phyloP scores from a whole-genome alignment of 1,140 invertebrate species.

The Oncopodura yosiiana region DNA sequence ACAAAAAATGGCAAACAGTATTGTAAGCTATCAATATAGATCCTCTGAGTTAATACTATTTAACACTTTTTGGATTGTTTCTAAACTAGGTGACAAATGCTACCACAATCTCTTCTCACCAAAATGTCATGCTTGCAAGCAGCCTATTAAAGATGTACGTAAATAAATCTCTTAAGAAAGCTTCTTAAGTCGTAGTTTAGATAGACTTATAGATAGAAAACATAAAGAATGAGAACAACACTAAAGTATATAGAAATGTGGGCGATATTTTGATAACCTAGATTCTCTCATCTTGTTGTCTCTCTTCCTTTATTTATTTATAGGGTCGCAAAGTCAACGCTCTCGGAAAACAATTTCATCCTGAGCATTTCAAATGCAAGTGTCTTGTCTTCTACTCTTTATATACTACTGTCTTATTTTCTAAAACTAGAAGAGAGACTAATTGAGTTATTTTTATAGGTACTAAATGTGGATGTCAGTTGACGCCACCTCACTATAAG shows the following conservation, averaged over 20 bases:
- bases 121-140: constrained; percentile 28
- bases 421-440: neutral
- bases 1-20: constrained; percentile 52
- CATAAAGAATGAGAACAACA: neutral
- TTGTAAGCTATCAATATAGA: constrained; percentile 43
- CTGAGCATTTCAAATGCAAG: constrained; percentile 54
- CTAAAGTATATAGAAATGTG: neutral
- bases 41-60: no score
- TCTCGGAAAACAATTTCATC: constrained; percentile 47
- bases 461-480: constrained; percentile 8
- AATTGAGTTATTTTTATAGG: neutral
- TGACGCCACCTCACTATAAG: constrained; percentile 23
- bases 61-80: no score
- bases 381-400: constrained; percentile 36
- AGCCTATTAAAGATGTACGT: constrained; percentile 46
- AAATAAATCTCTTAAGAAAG: no score
- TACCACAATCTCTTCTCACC: constrained; percentile 25
- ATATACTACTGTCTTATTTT: no score
- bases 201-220: neutral
- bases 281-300: neutral
- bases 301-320: no score
- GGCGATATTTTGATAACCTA: neutral
- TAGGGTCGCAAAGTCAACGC: constrained; percentile 35
- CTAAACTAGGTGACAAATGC: no score
- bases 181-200: neutral